Evolutionary conservation across 92 coral and sea anemone genomes (phyloP).

Genomic region (Epizoanthus ramosus): DNA sequence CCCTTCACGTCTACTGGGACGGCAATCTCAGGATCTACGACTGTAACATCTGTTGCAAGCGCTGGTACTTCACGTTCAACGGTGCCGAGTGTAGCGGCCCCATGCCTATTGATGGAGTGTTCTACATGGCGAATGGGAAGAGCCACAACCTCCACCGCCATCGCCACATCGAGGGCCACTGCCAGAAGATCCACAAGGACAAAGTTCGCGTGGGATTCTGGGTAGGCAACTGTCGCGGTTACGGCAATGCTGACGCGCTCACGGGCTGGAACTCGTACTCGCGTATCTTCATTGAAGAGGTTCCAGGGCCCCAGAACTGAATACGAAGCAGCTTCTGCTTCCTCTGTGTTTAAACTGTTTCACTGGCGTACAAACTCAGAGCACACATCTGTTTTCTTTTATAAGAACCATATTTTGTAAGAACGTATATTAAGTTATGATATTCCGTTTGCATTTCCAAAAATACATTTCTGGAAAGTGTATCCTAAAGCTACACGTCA

Average conservation of each 20-base stretch:
- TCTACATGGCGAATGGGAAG: background rate
- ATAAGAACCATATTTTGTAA: no score
- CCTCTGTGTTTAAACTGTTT: no score
- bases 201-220: constrained; percentile 41
- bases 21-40: constrained; percentile 6
- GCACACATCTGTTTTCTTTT: no score
- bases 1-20: constrained; percentile 43
- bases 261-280: constrained; percentile 31
- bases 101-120: constrained; percentile 45
- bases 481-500: no score
- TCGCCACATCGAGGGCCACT: constrained; percentile 31
- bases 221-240: constrained; percentile 36
- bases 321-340: background rate
- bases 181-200: constrained; percentile 23
- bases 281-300: constrained; percentile 31
- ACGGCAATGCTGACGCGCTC: constrained; percentile 6
- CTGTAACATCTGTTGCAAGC: constrained; percentile 47
- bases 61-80: constrained; percentile 45
- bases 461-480: no score
- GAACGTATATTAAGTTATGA: no score
- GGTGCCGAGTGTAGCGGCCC: constrained; percentile 9
- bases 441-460: no score
- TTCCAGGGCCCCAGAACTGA: constrained; percentile 29
- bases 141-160: constrained; percentile 15
- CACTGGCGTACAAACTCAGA: no score